phyloP scores from a whole-genome alignment of 2,113 vertebrate species.

The Paramisgurnus dabryanus region DNA sequence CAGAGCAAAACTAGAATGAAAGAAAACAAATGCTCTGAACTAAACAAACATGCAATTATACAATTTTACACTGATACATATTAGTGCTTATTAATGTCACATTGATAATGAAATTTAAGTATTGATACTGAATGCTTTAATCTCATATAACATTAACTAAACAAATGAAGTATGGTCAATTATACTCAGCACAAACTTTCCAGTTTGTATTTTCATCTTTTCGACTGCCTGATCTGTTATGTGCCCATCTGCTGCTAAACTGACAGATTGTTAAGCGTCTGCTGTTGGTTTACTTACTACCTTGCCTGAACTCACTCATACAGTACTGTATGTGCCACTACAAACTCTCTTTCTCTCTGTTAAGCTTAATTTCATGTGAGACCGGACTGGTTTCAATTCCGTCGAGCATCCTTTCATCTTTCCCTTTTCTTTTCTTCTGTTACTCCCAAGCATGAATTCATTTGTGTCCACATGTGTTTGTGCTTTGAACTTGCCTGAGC shows the following conservation, averaged over 20 bases:
- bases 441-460: constrained; percentile 58
- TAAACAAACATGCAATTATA: no score
- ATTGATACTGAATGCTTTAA: no score
- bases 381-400: constrained; percentile 59
- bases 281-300: constrained; percentile 27
- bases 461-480: constrained; percentile 58
- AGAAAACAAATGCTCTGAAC: no score
- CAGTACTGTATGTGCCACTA: constrained; percentile 2
- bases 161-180: no score
- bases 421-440: constrained; percentile 46
- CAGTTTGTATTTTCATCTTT: not conserved
- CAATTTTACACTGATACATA: no score
- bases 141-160: no score
- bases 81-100: no score
- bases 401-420: constrained; percentile 55
- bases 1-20: no score
- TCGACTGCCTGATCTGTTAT: not conserved
- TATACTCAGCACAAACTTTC: not conserved
- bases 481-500: constrained; percentile 56
- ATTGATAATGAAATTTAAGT: no score
- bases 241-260: not conserved
- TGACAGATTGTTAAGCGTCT: not conserved
- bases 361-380: constrained; percentile 56
- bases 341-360: constrained; percentile 41
- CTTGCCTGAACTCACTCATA: constrained; percentile 28